Evolutionary conservation across 2,113 vertebrate genomes (phyloP), one percentile per base, ranked within the genome.

Genomic region (Megaleporinus macrocephalus): DNA sequence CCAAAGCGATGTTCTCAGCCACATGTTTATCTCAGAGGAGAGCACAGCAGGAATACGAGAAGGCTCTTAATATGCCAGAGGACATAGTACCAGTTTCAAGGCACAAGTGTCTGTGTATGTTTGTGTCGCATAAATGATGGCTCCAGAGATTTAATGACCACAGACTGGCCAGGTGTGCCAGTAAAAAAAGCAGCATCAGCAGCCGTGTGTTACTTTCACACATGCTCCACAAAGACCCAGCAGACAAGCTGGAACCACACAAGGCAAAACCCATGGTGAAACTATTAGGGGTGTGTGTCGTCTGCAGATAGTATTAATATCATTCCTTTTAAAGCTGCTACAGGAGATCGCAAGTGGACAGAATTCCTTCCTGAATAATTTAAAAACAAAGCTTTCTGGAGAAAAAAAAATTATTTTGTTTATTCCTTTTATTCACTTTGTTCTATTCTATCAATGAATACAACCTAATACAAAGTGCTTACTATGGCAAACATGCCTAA

Each of bases 11-110:
- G 76, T 82, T 26, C 84, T 83, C 81, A 71, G 73, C 79, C 83
- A 53, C 71, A 74, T 83, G 53, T 49, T 87, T 68, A 88, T 88
- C 83, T 86, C 59, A 81, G 55, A 51, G 5, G 18, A 82, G 78
- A 76, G 75, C 57, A 80, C 84, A 70, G 66, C 30, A 81, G 77
- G 47, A 68, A 57, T 44, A 71, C 0, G 41, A 84, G 13, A 83
- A 71, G 57, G 27, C 63, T 36, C 47, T 78, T 33, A 53, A 78
- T 68, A 55, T 15, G 20, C 61, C 61, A 75, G n/a, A 20, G 61
- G 24, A 44, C 41, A 44, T 10, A 9, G 16, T 1, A n/a, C 24
- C 18, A 11, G 53, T 36, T 68, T 68, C 16, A 68, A 68, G 65
- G 65, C 65, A 22, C 24, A 41, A 70, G 66, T 44, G 36, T 69